Evolutionary conservation across 2,888 invertebrate species (phyloP).

Genomic region (Imbricaverruca yamaguchii): DNA sequence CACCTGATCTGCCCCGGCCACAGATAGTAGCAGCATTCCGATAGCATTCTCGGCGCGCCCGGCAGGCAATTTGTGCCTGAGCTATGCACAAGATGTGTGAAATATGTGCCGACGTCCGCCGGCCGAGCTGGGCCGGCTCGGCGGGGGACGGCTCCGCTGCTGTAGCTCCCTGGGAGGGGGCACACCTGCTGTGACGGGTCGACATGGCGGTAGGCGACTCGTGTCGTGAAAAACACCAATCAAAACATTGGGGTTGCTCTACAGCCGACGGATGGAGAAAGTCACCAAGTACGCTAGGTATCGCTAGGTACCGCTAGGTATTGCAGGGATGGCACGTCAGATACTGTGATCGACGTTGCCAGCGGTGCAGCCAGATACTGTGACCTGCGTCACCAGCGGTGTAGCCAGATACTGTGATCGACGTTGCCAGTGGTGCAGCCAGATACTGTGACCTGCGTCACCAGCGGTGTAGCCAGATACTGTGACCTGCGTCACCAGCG

Average conservation of each 20-base stretch:
- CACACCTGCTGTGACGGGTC: neutral
- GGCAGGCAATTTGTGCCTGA: neutral
- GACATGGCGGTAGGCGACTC: neutral
- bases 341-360: too few relatives aligned
- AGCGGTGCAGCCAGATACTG: too few relatives aligned
- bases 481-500: too few relatives aligned
- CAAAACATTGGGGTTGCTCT: neutral
- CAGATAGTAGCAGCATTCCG: neutral
- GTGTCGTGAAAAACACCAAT: neutral
- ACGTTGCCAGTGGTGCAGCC: too few relatives aligned
- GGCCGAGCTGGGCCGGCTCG: neutral
- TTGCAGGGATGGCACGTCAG: too few relatives aligned
- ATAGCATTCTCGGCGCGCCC: neutral
- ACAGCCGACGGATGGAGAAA: too few relatives aligned
- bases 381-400: too few relatives aligned
- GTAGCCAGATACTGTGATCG: too few relatives aligned
- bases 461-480: too few relatives aligned
- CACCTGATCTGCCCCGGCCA: neutral
- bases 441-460: too few relatives aligned
- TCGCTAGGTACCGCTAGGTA: too few relatives aligned
- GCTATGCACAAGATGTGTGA: constrained; percentile 7
- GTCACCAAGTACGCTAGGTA: too few relatives aligned
- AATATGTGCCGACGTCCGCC: neutral
- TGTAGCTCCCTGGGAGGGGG: neutral
- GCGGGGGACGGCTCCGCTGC: neutral